Evolutionary conservation across 1,140 invertebrate species (phyloP).

Genomic region (Plutomurus gul): DNA sequence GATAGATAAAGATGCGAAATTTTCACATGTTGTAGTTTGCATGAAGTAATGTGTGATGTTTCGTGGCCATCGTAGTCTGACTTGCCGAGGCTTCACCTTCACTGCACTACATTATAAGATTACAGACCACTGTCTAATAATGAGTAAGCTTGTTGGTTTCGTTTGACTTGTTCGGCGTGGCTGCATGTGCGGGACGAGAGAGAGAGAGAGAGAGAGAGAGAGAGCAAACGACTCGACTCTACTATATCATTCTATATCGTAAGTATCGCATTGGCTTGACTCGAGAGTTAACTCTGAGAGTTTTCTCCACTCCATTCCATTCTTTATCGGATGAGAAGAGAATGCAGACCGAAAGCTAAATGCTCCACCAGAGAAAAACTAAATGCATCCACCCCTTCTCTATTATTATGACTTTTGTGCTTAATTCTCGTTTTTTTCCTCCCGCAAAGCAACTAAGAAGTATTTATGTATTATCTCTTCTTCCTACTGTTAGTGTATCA

Average conservation of each 20-base stretch:
- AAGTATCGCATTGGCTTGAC: neutral
- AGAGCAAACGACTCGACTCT: neutral
- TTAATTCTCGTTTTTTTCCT: slow-evolving; percentile 26
- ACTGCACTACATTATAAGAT: neutral
- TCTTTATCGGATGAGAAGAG: slow-evolving; percentile 2
- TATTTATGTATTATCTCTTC: slow-evolving; percentile 7
- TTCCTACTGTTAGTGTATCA: neutral
- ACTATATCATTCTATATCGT: slow-evolving; percentile 5
- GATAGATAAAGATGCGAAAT: too few species aligned
- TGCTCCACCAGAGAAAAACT: neutral
- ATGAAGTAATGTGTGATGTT: too few species aligned
- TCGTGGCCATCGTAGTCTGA: too few species aligned
- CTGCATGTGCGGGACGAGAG: too few species aligned
- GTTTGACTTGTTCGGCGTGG: too few species aligned
- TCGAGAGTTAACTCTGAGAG: neutral
- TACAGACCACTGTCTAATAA: neutral
- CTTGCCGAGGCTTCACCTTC: too few species aligned
- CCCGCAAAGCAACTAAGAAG: slow-evolving; percentile 9
- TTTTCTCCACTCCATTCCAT: neutral
- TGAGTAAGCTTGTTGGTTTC: neutral
- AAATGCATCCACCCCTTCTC: neutral
- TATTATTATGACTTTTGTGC: neutral
- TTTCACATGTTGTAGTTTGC: too few species aligned
- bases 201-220: too few species aligned
- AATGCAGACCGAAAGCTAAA: neutral